Percentiles rank a stretch among this genome's conserved stretches.
phyloP scores from a whole-genome alignment of 2,113 vertebrate species.

The Sceloporus undulatus region DNA sequence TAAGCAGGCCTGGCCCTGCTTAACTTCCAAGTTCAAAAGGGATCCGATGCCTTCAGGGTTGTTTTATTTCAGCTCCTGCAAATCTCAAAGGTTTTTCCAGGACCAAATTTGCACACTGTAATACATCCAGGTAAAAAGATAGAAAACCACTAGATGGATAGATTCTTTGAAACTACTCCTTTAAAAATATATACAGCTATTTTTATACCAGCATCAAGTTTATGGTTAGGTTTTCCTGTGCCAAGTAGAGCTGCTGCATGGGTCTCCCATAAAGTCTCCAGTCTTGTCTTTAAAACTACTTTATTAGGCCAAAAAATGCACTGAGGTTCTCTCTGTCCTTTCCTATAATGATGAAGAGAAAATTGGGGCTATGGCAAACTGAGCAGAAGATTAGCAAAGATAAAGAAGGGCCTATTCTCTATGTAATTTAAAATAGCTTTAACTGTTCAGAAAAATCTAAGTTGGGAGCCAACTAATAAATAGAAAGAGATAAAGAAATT shows the following conservation, averaged over 20 bases:
- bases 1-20: no score
- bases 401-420: neutral
- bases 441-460: neutral
- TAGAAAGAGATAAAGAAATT: no score
- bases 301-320: slow-evolving; percentile 54
- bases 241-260: slow-evolving; percentile 9
- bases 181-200: neutral
- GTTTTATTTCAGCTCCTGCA: no score
- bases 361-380: neutral
- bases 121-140: no score
- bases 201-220: slow-evolving; percentile 36
- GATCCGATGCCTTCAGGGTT: no score
- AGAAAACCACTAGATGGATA: no score
- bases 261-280: neutral
- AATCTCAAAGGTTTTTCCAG: no score
- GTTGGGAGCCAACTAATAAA: neutral
- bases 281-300: slow-evolving; percentile 20
- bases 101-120: no score
- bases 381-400: neutral
- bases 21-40: no score
- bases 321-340: neutral
- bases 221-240: neutral
- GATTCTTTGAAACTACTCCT: neutral
- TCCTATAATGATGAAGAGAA: slow-evolving; percentile 6
- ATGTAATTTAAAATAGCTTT: neutral